phyloP scores from a whole-genome alignment of 2,113 vertebrate genomes.

The Hiodon tergisus region DNA sequence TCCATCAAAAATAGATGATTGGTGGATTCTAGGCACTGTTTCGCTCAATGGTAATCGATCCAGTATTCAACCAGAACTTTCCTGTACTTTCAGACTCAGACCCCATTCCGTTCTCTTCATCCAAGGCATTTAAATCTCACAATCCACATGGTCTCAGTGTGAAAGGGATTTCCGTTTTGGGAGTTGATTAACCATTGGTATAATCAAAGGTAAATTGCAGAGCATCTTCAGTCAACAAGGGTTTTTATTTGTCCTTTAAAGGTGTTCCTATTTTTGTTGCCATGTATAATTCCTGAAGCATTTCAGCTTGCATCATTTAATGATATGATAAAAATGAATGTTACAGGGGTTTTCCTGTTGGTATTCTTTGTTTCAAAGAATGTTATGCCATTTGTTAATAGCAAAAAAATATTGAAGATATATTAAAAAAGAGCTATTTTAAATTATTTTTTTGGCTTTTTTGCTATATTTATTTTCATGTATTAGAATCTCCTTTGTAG shows the following conservation, averaged over 20 bases:
- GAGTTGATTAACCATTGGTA: no score
- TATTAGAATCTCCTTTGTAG: slow-evolving; percentile 98
- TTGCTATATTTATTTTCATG: slow-evolving; percentile 99
- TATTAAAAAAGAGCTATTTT: slow-evolving; percentile 99
- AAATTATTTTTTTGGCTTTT: slow-evolving; percentile 99
- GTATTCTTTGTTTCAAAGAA: slow-evolving; percentile 98
- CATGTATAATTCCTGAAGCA: slow-evolving; percentile 51
- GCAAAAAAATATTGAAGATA: slow-evolving; percentile 98
- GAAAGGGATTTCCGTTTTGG: background rate
- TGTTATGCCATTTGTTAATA: slow-evolving; percentile 99
- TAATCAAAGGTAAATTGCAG: background rate
- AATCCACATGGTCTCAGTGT: background rate
- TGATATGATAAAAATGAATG: slow-evolving; percentile 85
- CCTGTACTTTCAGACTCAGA: no score
- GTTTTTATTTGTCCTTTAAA: slow-evolving; percentile 44
- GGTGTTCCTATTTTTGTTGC: slow-evolving; percentile 44
- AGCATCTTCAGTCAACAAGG: background rate
- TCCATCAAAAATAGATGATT: no score
- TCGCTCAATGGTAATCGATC: no score
- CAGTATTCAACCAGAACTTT: no score
- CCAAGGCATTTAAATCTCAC: background rate
- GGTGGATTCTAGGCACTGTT: no score
- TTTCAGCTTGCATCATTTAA: slow-evolving; percentile 68
- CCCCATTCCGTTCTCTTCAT: background rate
- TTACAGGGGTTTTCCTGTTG: slow-evolving; percentile 87